A percentile compares a stretch with the other conserved stretches of the same genome.
Conservation (phyloP, 2,888 invertebrate genomes). For the Ormyrus pomaceus region DNA sequence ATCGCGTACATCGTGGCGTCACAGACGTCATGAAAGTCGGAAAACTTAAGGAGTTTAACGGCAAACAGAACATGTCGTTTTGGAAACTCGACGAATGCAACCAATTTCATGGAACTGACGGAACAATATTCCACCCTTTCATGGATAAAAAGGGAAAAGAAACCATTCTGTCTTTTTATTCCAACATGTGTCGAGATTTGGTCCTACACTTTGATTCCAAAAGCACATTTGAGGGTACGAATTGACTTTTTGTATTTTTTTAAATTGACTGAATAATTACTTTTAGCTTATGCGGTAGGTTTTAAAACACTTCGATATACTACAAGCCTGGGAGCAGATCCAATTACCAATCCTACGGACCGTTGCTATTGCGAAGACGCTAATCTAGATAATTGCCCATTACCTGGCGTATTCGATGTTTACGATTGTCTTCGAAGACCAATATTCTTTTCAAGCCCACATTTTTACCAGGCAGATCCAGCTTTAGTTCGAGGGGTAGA, state of each 20-base stretch:
- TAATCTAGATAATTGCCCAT: slow-evolving; percentile 80
- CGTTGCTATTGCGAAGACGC: slow-evolving; percentile 78
- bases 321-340: slow-evolving; percentile 82
- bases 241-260: not conserved
- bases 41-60: slow-evolving; percentile 83
- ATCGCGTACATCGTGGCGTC: slow-evolving; percentile 86
- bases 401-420: slow-evolving; percentile 85
- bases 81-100: slow-evolving; percentile 86
- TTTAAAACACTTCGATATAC: slow-evolving; percentile 80
- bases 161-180: slow-evolving; percentile 83
- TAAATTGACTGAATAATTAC: not conserved
- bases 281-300: slow-evolving; percentile 36
- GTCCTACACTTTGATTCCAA: slow-evolving; percentile 53
- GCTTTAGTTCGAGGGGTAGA: slow-evolving; percentile 68
- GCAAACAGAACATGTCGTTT: slow-evolving; percentile 78
- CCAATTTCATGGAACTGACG: slow-evolving; percentile 87
- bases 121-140: slow-evolving; percentile 92
- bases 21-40: slow-evolving; percentile 86
- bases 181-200: slow-evolving; percentile 84
- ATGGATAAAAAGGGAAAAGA: slow-evolving; percentile 78
- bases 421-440: slow-evolving; percentile 83
- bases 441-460: slow-evolving; percentile 86
- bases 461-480: slow-evolving; percentile 82
- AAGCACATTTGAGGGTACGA: slow-evolving; percentile 28
- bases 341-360: slow-evolving; percentile 77